These are phyloP conservation scores for Stictonetta naevosa DNA, from an alignment of 2,113 vertebrate species.

Conservation along the genomic window DNA sequence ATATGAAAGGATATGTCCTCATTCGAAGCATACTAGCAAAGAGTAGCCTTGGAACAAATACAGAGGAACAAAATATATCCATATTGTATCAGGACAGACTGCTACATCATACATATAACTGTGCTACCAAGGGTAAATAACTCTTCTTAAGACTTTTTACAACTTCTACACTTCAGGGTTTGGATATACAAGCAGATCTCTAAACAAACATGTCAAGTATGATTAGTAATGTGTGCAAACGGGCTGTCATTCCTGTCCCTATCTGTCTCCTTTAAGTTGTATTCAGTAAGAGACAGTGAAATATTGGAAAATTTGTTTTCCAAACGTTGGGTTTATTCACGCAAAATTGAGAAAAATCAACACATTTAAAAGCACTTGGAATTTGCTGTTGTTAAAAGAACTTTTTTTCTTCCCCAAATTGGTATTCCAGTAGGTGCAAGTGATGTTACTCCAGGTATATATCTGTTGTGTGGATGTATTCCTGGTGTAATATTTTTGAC, in stretches of 20 bases:
- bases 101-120: neutral
- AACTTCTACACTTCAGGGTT: neutral
- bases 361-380: neutral
- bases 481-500: neutral
- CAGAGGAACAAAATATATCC: neutral
- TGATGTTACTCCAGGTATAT: neutral
- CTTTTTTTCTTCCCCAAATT: neutral
- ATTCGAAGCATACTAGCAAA: neutral
- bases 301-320: neutral
- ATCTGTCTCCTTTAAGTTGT: neutral
- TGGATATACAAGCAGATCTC: neutral
- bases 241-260: neutral
- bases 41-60: neutral
- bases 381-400: neutral
- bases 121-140: neutral
- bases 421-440: neutral
- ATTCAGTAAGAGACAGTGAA: neutral
- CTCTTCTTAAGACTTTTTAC: neutral
- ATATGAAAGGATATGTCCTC: constrained; percentile 22
- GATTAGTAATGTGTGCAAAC: neutral
- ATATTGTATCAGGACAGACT: neutral
- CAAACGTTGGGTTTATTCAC: neutral
- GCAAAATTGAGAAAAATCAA: neutral
- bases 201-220: constrained; percentile 2
- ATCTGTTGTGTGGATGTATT: neutral